phyloP scores from a whole-genome alignment of 2,113 vertebrate species.

The Neopipo cinnamomea region DNA sequence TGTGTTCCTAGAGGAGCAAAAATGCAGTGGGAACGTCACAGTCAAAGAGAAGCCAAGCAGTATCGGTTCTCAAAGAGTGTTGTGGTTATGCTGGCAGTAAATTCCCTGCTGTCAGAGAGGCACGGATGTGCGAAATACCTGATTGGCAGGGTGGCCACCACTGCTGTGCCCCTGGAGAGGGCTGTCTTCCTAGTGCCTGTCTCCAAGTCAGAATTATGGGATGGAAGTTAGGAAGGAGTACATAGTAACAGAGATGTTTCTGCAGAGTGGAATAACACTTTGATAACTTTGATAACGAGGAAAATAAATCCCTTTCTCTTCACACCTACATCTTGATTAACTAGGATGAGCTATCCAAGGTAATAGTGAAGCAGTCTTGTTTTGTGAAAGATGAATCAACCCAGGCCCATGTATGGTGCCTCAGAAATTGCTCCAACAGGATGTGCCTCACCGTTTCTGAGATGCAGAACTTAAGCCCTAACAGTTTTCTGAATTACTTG shows the following conservation, averaged over 20 bases:
- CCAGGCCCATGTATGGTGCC: not conserved
- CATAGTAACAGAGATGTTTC: not conserved
- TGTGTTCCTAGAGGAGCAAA: not conserved
- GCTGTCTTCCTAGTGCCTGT: not conserved
- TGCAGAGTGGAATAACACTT: not conserved
- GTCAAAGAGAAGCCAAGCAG: fast-evolving
- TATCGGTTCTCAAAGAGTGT: fast-evolving
- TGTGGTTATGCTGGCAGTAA: not conserved
- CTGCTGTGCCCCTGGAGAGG: fast-evolving
- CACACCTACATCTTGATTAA: not conserved
- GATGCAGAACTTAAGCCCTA: conserved; percentile 4
- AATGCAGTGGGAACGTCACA: fast-evolving
- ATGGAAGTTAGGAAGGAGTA: not conserved
- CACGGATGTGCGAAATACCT: not conserved
- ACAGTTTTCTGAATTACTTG: not conserved
- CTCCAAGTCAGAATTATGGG: not conserved
- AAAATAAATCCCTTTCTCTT: not conserved
- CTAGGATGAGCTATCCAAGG: not conserved
- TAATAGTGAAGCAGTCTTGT: not conserved
- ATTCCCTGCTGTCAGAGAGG: not conserved
- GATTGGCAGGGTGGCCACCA: not conserved
- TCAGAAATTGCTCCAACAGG: not conserved
- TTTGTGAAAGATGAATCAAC: not conserved
- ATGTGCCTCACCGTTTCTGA: not conserved
- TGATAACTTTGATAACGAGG: not conserved